Evolutionary conservation across 1,140 invertebrate species (phyloP).

Genomic region (silkworm (Bombyx mori)): DNA sequence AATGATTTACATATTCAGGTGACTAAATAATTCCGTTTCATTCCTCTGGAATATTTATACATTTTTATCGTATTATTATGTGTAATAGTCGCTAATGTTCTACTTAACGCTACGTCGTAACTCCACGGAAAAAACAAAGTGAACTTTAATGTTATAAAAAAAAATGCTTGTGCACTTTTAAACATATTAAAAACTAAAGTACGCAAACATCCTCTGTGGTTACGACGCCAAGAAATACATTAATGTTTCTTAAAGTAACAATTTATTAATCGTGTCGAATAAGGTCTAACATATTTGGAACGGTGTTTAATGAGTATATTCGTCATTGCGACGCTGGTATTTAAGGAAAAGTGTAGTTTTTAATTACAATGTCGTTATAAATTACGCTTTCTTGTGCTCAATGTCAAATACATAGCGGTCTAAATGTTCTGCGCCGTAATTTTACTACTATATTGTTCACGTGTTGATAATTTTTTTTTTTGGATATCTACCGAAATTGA

Average conservation of each 20-base stretch:
- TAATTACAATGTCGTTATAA: conserved; percentile 33
- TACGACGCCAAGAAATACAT: conserved; percentile 1
- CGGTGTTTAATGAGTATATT: conserved; percentile 42
- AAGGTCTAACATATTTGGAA: conserved; percentile 49
- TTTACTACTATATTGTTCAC: no score
- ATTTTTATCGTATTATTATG: conserved; percentile 15
- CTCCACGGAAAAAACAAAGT: neutral
- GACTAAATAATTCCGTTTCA: conserved; percentile 22
- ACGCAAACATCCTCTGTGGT: neutral
- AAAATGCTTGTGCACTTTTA: neutral
- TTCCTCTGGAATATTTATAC: conserved; percentile 25
- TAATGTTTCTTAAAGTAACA: conserved; percentile 32
- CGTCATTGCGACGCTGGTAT: conserved; percentile 66
- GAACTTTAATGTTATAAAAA: neutral
- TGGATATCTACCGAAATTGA: no score
- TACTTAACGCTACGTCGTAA: neutral
- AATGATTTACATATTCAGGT: conserved; percentile 9
- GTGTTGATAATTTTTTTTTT: no score
- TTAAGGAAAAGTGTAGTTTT: conserved; percentile 24
- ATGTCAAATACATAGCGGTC: conserved; percentile 61
- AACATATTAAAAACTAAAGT: neutral
- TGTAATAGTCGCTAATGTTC: neutral
- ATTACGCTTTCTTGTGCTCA: conserved; percentile 67
- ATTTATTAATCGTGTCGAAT: conserved; percentile 42
- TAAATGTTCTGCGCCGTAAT: conserved; percentile 24